These are phyloP conservation scores for Triplophysa tibetana DNA, from an alignment of 2,113 vertebrate genomes.

Conservation along the genomic window DNA sequence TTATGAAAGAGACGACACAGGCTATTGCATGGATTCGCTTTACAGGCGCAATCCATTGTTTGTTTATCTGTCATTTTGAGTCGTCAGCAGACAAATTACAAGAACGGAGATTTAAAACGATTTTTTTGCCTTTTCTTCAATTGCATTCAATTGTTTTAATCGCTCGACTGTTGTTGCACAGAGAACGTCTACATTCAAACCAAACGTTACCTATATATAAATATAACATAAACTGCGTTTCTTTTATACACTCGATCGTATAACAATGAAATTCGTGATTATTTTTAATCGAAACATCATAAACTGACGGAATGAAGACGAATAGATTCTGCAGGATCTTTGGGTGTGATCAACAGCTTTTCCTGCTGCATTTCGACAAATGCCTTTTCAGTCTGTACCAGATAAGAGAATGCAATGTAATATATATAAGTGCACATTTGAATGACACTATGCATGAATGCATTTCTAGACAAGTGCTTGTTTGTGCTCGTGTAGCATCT, in stretches of 20 bases:
- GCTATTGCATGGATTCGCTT: not conserved
- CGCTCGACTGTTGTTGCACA: constrained; percentile 6
- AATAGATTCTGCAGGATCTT: constrained; percentile 79
- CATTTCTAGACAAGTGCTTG: constrained; percentile 13
- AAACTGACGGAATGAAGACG: constrained; percentile 55
- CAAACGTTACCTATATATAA: not conserved
- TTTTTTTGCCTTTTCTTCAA: not conserved
- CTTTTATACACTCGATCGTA: constrained; percentile 10
- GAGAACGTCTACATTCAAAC: not conserved
- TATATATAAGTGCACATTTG: not conserved
- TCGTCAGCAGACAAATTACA: not conserved
- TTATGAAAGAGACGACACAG: not conserved
- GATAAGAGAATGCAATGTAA: constrained; percentile 11
- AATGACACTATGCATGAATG: not conserved
- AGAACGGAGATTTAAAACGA: not conserved
- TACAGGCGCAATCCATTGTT: constrained; percentile 10
- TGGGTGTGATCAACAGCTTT: constrained; percentile 79
- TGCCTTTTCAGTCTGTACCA: constrained; percentile 55
- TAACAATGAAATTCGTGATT: not conserved
- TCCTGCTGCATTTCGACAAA: constrained; percentile 70
- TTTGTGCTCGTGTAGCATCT: constrained; percentile 13
- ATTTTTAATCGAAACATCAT: constrained; percentile 57
- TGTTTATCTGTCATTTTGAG: not conserved
- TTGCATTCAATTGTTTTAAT: constrained; percentile 6
- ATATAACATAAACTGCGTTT: constrained; percentile 6